Evolutionary conservation across 2,888 invertebrate species (phyloP).

Genomic region (Aleiodes testaceus): DNA sequence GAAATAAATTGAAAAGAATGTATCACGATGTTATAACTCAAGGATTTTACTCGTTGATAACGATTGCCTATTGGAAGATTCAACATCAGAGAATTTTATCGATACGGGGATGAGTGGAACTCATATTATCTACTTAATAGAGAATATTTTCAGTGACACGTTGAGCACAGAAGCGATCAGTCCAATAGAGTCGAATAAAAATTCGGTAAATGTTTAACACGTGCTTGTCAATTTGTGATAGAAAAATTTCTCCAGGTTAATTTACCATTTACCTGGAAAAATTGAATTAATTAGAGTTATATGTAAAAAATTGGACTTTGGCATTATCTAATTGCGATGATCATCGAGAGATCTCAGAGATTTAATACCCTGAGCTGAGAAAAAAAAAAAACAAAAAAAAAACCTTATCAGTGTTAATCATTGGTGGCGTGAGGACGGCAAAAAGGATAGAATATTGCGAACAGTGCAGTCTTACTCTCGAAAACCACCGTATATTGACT

Average conservation of each 20-base stretch:
- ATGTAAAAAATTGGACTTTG: too few species aligned
- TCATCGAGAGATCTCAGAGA: conserved; percentile 7
- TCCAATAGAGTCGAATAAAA: not conserved
- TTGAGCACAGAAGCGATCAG: not conserved
- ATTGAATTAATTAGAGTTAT: too few species aligned
- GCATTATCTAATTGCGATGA: not conserved
- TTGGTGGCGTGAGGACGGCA: not conserved
- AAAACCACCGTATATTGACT: too few species aligned
- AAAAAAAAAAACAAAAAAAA: too few species aligned
- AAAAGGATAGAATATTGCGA: not conserved
- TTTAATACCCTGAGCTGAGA: not conserved
- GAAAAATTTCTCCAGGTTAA: too few species aligned
- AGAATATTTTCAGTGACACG: not conserved
- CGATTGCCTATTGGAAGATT: too few species aligned
- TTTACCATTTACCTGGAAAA: too few species aligned
- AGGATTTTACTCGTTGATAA: too few species aligned
- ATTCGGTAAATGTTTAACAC: not conserved
- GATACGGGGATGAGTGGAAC: not conserved
- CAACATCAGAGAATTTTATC: conserved; percentile 20
- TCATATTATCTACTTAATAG: conserved; percentile 2
- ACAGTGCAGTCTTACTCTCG: not conserved
- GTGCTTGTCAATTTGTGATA: not conserved
- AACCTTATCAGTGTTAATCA: conserved; percentile 7
- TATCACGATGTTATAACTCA: too few species aligned
- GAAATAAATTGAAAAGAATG: too few species aligned